Percentiles rank a stretch among this genome's conserved stretches.
These are phyloP conservation scores for Geococcyx californianus DNA, from an alignment of 2,113 vertebrate species.

Conservation along the genomic window DNA sequence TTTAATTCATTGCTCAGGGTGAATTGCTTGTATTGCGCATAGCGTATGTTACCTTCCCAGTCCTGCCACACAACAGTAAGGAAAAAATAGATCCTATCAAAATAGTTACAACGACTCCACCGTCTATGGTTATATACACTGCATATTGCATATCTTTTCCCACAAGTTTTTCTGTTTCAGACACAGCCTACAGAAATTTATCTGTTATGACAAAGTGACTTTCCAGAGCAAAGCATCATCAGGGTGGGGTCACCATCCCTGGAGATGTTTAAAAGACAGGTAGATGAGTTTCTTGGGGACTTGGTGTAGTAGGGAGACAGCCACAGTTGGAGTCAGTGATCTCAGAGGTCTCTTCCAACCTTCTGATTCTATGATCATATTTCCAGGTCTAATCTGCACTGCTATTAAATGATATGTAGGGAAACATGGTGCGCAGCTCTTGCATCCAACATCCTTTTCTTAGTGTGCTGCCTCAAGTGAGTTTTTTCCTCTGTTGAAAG, in stretches of 20 bases:
- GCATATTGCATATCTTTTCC: neutral
- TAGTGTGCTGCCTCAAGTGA: neutral
- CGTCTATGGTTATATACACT: accelerated
- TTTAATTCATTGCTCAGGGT: slow-evolving; percentile 87
- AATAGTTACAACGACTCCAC: accelerated
- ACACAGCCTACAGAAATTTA: neutral
- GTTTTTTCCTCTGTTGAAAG: neutral
- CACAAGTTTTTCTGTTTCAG: neutral
- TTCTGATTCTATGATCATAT: too few relatives aligned
- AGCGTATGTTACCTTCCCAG: slow-evolving; percentile 87
- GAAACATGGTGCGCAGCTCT: neutral
- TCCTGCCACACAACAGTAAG: slow-evolving; percentile 75
- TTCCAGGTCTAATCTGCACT: neutral
- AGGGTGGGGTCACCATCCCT: too few relatives aligned
- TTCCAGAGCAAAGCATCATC: neutral
- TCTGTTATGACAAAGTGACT: neutral
- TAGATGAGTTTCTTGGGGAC: too few relatives aligned
- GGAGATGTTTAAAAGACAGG: too few relatives aligned
- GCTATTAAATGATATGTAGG: neutral
- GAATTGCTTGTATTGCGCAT: slow-evolving; percentile 88
- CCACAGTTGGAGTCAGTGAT: too few relatives aligned
- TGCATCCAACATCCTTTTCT: neutral
- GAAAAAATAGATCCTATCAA: neutral
- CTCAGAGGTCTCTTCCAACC: too few relatives aligned
- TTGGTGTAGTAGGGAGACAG: too few relatives aligned